Evolutionary conservation across 1,140 invertebrate genomes (phyloP), one percentile per base, ranked within the genome.

Genomic region (Achroia grisella): DNA sequence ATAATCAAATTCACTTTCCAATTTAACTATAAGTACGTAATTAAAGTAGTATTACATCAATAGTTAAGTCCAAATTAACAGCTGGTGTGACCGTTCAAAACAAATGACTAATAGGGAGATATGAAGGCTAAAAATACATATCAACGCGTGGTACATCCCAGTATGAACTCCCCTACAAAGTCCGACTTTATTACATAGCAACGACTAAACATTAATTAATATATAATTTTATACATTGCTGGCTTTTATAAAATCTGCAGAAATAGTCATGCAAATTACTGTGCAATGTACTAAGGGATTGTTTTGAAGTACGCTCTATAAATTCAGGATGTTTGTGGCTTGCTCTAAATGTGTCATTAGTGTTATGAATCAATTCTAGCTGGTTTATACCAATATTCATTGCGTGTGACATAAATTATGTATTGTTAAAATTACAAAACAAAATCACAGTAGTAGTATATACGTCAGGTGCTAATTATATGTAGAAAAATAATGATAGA

Each of bases 341-440:
- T 60, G 68, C 8, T 62, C 68, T 55, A 68, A 71, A 69, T 71
- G 68, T 68, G 68, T 71, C 64, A 71, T 44, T 30, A 42, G 17
- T n/a, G n/a, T n/a, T 48, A 49, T 71, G 64, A 62, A 12, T 68
- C 62, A 66, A 47, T 33, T 51, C 30, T 27, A 6, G 17, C 6
- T 23, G 17, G 17, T 3, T 23, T 23, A 6, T 23, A 23, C 17
- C 6, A 23, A 23, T 23, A 23, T 3, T 6, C 17, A 23, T 23
- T 23, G 17, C 17, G 17, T 2, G 17, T 23, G 17, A 23, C 17
- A 23, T 3, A 23, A 23, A 23, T 3, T 23, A 23, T 23, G 17
- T 23, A 23, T 23, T 3, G 6, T 23, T 2, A 23, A 3, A 23
- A 23, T 23, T 2, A 23, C 6, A 23, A 3, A 23, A 23, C 2